These are phyloP conservation scores for Anadara kagoshimensis DNA, from an alignment of 1,140 invertebrate genomes.

Conservation along the genomic window DNA sequence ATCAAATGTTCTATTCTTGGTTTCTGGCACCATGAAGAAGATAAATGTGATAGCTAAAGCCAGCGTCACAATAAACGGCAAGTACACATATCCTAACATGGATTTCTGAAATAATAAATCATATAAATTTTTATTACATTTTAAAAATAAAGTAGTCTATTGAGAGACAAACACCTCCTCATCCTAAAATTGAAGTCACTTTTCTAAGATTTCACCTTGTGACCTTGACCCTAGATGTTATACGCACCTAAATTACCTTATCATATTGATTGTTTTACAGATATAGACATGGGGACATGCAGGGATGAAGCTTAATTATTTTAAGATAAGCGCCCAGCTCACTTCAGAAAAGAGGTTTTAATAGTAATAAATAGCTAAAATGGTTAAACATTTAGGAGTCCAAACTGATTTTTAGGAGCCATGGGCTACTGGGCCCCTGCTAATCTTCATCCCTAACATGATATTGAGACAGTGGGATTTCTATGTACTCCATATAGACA, in stretches of 20 bases:
- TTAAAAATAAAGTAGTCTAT: neutral
- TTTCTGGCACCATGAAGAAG: slow-evolving; percentile 72
- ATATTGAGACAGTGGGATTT: neutral
- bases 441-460: neutral
- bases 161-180: neutral
- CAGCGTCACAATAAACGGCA: slow-evolving; percentile 73
- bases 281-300: neutral
- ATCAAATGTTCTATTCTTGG: slow-evolving; percentile 72
- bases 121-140: neutral
- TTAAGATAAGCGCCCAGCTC: no score
- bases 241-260: neutral
- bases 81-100: slow-evolving; percentile 81
- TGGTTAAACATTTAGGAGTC: no score
- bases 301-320: no score
- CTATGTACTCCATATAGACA: neutral
- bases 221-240: neutral
- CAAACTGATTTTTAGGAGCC: neutral
- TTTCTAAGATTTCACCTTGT: neutral
- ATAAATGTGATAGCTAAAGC: slow-evolving; percentile 69
- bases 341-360: no score
- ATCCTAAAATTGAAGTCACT: no score
- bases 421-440: neutral
- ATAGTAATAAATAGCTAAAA: no score
- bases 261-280: neutral
- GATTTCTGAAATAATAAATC: slow-evolving; percentile 66